phyloP scores from a whole-genome alignment of 2,113 vertebrate species.

The Sciurus niger region DNA sequence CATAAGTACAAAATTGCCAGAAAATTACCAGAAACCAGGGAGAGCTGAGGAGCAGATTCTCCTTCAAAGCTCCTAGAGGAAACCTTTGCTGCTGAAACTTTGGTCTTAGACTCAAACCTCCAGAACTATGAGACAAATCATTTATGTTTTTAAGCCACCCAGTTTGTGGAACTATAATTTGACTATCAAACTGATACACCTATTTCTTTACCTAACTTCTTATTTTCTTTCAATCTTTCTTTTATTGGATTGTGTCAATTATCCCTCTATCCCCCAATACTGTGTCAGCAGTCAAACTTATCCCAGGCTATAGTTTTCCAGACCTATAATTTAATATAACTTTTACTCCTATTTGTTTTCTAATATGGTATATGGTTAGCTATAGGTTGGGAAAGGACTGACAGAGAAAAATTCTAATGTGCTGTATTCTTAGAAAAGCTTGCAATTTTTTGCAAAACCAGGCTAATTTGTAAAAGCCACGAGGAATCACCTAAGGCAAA shows the following conservation, averaged over 20 bases:
- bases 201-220: background rate
- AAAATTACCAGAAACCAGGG: background rate
- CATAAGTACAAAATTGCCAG: background rate
- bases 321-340: background rate
- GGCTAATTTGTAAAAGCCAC: background rate
- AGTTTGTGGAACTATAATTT: background rate
- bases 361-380: background rate
- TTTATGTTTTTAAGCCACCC: background rate
- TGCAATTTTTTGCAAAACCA: background rate
- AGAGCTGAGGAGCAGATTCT: background rate
- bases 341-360: background rate
- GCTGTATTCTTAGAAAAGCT: background rate
- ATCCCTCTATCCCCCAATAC: no score
- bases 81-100: background rate
- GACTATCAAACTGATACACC: background rate
- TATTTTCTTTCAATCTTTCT: background rate
- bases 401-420: background rate
- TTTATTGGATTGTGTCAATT: background rate
- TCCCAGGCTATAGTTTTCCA: background rate
- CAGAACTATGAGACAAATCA: background rate
- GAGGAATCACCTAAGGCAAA: background rate
- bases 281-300: background rate
- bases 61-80: background rate
- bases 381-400: background rate
- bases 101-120: background rate